Base-by-base conservation (phyloP, 2,888 invertebrate genomes). In the Cephus spinipes region DNA sequence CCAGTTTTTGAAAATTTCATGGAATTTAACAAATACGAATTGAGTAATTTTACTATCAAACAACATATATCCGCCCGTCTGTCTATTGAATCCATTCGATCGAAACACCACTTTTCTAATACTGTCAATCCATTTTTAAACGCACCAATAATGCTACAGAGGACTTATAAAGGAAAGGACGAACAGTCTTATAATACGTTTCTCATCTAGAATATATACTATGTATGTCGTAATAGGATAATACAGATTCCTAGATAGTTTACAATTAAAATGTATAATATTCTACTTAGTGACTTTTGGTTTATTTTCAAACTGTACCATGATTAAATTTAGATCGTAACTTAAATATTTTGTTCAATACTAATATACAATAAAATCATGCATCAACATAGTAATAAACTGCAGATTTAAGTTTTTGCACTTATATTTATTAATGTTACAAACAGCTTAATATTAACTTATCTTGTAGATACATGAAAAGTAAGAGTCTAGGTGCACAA, bases 381-480 rank as follows among this genome's bases (percentile, higher is more conserved):
- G 23, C 6, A 55, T 0, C 6, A 55, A 55, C 23, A 55, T 55
- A 55, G 55, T 55, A 55, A 55, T 55, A 55, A 55, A 55, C 23
- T 23, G 55, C 55, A 23, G 55, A 55, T 55, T 55, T 55, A 55
- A 55, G 23, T 23, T 55, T 55, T 23, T 55, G 23, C 55, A 55
- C 71, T 71, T 73, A 80, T 81, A 84, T 82, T 78, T 79, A 82
- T 86, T 85, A 85, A 83, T 85, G 81, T 81, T 85, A 85, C 81
- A 85, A 87, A 87, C 79, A 81, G 80, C 82, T 83, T 78, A 71
- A 78, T 83, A 83, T 82, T 87, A 84, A 80, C 74, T 82, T 82
- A 79, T 82, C 81, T 87, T 86, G 2, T 55, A 55, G 23, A 83
- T 77, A 83, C 79, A 84, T 81, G 79, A 83, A 83, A 83, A 74